Base-by-base conservation (phyloP, 2,113 vertebrate genomes). In the Psittacula cyanocephala region DNA sequence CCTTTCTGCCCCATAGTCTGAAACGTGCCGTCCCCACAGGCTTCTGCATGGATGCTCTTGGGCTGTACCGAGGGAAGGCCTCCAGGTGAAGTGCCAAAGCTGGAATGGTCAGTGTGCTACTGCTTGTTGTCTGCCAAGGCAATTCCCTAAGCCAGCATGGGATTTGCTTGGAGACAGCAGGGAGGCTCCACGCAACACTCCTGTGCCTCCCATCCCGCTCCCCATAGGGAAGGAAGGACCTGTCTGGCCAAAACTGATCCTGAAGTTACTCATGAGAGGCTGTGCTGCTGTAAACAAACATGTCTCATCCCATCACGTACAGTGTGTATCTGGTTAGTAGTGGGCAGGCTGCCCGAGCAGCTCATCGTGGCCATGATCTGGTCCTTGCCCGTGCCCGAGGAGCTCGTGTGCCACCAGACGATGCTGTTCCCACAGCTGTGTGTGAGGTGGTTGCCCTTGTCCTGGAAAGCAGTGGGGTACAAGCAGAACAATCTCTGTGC, bases 351-450 rank as follows among this genome's bases (percentile, higher is more conserved):
- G 75, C 68, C 63, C 1, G 5, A 35, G 91, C 68, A 35, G 68
- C 43, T 65, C 17, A 3, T 59, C 49, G 15, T 0, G 3, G 44
- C 69, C 23, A 3, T 22, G 53, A 31, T 44, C 41, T 11, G 2
- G 29, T 24, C 24, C 63, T 76, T 52, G 71, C 17, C 68, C 0
- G 0, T 68, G 67, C 50, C 3, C 2, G 16, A 17, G 17, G 55
- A 67, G 37, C 17, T 25, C 0, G 1, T 0, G 1, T 47, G 50
- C 11, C 37, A 67, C 39, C 2, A 8, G 46, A 50, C 0, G 3
- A 29, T 31, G 75, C 55, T 59, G 20, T 23, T n/a, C 33, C 20
- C 33, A n/a, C 57, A n/a, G 57, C 33, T n/a, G 20, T 23, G 20
- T n/a, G 33, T n/a, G 57, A 46, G 64, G 65, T 67, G 69, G 49